Percentiles rank a stretch among this genome's conserved stretches.
Evolutionary conservation across 2,797 vertebrate species (phyloP).

Genomic region (Neomorphus geoffroyi): DNA sequence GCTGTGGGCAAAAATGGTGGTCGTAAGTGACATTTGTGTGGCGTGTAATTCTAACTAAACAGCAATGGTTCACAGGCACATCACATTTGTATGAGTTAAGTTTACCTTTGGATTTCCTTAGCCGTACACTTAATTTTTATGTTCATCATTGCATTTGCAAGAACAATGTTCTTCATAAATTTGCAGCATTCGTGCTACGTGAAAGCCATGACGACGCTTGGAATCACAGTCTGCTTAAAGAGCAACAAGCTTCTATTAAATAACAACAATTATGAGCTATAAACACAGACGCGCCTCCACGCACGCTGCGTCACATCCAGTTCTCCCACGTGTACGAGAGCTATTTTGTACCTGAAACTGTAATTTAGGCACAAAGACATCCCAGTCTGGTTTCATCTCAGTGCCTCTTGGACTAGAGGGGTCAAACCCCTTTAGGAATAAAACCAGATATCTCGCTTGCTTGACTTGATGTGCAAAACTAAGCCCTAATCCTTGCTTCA

Average conservation of each 20-base stretch:
- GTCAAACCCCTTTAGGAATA: background rate
- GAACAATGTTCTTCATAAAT: background rate
- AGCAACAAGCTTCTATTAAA: background rate
- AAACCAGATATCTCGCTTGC: background rate
- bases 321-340: background rate
- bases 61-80: background rate
- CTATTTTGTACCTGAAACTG: background rate
- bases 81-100: background rate
- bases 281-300: background rate
- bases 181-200: rapidly evolving
- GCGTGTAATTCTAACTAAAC: background rate
- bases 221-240: background rate
- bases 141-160: background rate
- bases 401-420: background rate
- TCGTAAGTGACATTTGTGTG: background rate
- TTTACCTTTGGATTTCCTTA: background rate
- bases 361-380: background rate
- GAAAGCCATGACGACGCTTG: background rate
- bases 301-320: background rate
- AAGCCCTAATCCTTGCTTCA: background rate
- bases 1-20: background rate
- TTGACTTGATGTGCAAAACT: background rate
- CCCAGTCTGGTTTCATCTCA: background rate
- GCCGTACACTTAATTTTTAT: background rate
- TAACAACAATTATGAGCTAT: background rate